Evolutionary conservation across 92 coral and sea anemone genomes (phyloP).

Genomic region (Siderastrea siderea): DNA sequence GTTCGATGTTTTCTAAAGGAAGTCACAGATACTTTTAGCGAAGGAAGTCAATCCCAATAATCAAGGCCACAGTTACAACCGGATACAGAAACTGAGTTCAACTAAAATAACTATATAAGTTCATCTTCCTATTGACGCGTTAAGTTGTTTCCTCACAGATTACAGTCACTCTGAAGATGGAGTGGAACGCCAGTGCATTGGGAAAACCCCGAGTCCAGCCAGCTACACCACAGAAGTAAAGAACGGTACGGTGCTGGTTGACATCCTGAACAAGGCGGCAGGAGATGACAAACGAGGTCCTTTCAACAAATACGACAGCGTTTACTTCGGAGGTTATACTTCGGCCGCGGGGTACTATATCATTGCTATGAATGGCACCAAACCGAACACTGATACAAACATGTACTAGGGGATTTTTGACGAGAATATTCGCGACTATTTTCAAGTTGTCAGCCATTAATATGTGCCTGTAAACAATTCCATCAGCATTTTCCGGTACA

Average conservation of each 20-base stretch:
- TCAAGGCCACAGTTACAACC: too few relatives aligned
- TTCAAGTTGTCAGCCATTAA: conserved; percentile 25
- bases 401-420: conserved; percentile 20
- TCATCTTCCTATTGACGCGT: too few relatives aligned
- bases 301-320: conserved; percentile 38
- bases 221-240: conserved; percentile 27
- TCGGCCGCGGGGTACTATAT: conserved; percentile 1
- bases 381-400: neutral
- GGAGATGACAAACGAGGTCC: conserved; percentile 17
- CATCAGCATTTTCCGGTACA: conserved; percentile 14
- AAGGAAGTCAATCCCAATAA: too few relatives aligned
- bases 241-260: conserved; percentile 24
- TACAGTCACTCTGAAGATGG: conserved; percentile 46
- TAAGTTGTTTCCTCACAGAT: conserved; percentile 5
- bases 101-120: too few relatives aligned
- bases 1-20: too few relatives aligned
- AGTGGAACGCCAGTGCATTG: conserved; percentile 9
- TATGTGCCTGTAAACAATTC: conserved; percentile 21
- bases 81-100: too few relatives aligned
- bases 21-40: too few relatives aligned
- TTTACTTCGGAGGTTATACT: neutral
- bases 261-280: conserved; percentile 49
- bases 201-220: conserved; percentile 9
- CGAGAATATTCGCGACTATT: neutral
- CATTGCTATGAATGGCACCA: conserved; percentile 21